A percentile compares a stretch with the other conserved stretches of the same genome.
Conservation (phyloP, 1,140 invertebrate genomes). For the Tenebrio molitor region DNA sequence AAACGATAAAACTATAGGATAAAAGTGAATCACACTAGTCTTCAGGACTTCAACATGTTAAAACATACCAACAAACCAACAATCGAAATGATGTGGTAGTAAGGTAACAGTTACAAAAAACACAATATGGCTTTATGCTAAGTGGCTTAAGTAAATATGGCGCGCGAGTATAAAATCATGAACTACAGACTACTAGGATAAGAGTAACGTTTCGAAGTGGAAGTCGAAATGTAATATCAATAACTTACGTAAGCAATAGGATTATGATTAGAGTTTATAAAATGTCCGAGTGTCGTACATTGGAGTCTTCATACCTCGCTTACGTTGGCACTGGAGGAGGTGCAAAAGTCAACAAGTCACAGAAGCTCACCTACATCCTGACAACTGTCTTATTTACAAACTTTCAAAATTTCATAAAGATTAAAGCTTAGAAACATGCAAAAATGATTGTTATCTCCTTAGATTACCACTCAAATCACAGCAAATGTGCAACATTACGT, state of each 20-base stretch:
- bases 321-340: conserved; percentile 43
- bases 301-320: conserved; percentile 22
- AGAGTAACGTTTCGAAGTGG: conserved; percentile 24
- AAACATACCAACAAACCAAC: conserved; percentile 42
- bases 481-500: conserved; percentile 52
- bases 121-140: conserved; percentile 9
- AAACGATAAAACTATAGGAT: conserved; percentile 42
- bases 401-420: conserved; percentile 28
- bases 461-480: conserved; percentile 51
- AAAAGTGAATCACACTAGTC: conserved; percentile 40
- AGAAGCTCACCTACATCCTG: conserved; percentile 17
- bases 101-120: conserved; percentile 27
- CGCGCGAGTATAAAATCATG: conserved; percentile 35
- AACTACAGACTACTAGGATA: conserved; percentile 36
- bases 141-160: conserved; percentile 32
- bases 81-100: conserved; percentile 14
- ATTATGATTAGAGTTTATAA: conserved; percentile 48
- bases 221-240: conserved; percentile 42
- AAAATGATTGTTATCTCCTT: conserved; percentile 48
- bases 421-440: conserved; percentile 46
- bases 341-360: conserved; percentile 22
- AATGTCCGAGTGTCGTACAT: conserved; percentile 23
- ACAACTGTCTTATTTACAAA: conserved; percentile 45
- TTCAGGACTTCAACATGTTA: conserved; percentile 13
- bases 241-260: conserved; percentile 30